Base-by-base conservation (phyloP, 2,797 vertebrate genomes). In the Podarcis siculus region DNA sequence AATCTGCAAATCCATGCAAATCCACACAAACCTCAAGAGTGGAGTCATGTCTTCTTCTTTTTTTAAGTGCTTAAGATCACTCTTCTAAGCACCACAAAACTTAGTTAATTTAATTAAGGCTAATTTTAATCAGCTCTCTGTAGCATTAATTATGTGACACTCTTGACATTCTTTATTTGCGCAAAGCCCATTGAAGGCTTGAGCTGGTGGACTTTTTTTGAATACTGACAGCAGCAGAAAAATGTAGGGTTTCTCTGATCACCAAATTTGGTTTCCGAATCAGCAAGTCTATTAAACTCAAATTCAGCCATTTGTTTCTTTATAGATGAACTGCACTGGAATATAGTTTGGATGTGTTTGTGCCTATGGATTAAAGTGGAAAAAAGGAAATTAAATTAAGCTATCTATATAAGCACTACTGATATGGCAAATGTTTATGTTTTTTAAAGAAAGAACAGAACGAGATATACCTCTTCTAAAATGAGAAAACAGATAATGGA, bases 91-190 rank as follows among this genome's bases (percentile, higher is more conserved):
- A 30, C 23, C n/a, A 10, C 21, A 79, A 83, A 83, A 21, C 37
- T 67, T 67, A 32, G 30, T 64, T 82, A 82, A 86, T 32, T 69
- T 69, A 79, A 75, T 67, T 82, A 83, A 87, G 72, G 42, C 30
- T 76, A 55, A 55, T 82, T 81, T 82, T 82, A 85, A 82, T 76
- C 58, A 37, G 25, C 32, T 82, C 61, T 67, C 58, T 19, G 27
- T 82, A 49, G 58, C 55, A 83, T 83, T 67, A 77, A 77, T 55
- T 66, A 82, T 8, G 39, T 45, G 35, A 71, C 42, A 49, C 45
- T n/a, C 35, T 64, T 82, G 80, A 82, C 19, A 77, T 3, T 27
- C n/a, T 32, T 39, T 15, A 30, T n/a, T 78, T 25, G 23, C 12
- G 32, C 17, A 67, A 27, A 78, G 49, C 67, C 42, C 76, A 32